phyloP scores from a whole-genome alignment of 2,888 invertebrate genomes.

The Cryptocheilus praepositus region DNA sequence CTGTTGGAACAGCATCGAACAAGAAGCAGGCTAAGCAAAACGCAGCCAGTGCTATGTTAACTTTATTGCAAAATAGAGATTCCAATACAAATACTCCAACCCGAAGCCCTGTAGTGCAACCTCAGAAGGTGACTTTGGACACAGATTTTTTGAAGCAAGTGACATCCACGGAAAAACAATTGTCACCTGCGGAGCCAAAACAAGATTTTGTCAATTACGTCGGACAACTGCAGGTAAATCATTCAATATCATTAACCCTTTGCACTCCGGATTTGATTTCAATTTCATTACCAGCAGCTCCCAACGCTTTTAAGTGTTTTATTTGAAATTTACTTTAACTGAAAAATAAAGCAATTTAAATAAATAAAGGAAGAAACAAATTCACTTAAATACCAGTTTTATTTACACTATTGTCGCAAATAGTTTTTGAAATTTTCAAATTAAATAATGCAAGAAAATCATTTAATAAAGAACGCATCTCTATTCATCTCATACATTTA shows the following conservation, averaged over 20 bases:
- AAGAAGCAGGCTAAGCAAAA: slow-evolving; percentile 43
- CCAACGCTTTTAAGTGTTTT: too few species aligned
- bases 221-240: slow-evolving; percentile 30
- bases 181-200: too few species aligned
- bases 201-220: slow-evolving; percentile 24
- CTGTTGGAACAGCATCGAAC: slow-evolving; percentile 11
- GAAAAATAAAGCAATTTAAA: too few species aligned
- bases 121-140: not conserved
- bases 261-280: not conserved
- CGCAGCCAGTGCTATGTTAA: slow-evolving; percentile 38
- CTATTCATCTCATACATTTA: too few species aligned
- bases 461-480: too few species aligned
- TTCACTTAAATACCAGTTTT: too few species aligned
- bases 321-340: too few species aligned
- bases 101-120: not conserved
- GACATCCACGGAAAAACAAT: not conserved
- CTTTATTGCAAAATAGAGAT: not conserved
- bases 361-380: too few species aligned
- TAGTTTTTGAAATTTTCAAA: too few species aligned
- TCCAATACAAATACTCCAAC: not conserved
- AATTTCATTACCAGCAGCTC: too few species aligned
- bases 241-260: not conserved
- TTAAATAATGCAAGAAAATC: too few species aligned
- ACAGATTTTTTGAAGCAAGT: not conserved
- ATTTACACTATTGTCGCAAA: too few species aligned